A percentile compares a stretch with the other conserved stretches of the same genome.
Evolutionary conservation across 2,888 invertebrate genomes (phyloP).

Genomic region (Cantharis rufa): DNA sequence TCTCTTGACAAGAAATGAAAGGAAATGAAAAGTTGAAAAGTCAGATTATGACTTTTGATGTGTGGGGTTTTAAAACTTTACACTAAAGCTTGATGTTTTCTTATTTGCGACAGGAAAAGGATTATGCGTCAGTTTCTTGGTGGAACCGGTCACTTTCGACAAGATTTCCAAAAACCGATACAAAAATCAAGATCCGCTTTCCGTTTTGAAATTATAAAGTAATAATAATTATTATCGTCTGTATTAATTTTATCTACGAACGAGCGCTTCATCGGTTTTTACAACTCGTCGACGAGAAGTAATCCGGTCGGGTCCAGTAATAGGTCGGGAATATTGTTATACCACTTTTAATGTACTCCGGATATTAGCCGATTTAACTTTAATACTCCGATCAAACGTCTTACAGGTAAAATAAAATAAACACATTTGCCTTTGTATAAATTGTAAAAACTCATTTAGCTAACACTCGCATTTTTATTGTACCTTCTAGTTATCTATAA

Average conservation of each 20-base stretch:
- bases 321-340: no score
- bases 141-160: background rate
- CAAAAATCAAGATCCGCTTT: background rate
- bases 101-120: slow-evolving; percentile 13
- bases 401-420: background rate
- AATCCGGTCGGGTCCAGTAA: no score
- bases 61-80: slow-evolving; percentile 21
- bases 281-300: no score
- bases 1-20: background rate
- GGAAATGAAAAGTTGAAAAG: slow-evolving; percentile 28
- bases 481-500: background rate
- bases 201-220: background rate
- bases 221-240: background rate
- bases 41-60: slow-evolving; percentile 27
- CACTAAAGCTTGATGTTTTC: slow-evolving; percentile 10
- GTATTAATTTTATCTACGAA: no score
- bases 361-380: background rate
- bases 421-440: background rate
- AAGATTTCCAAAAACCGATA: background rate
- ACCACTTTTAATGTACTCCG: no score
- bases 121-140: background rate
- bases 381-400: background rate
- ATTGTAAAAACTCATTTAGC: slow-evolving; percentile 2
- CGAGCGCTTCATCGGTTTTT: no score
- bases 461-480: background rate